Conservation (phyloP, 30 jellyfish, hydroid and myxozoan species). For the Chironex yamaguchii region DNA sequence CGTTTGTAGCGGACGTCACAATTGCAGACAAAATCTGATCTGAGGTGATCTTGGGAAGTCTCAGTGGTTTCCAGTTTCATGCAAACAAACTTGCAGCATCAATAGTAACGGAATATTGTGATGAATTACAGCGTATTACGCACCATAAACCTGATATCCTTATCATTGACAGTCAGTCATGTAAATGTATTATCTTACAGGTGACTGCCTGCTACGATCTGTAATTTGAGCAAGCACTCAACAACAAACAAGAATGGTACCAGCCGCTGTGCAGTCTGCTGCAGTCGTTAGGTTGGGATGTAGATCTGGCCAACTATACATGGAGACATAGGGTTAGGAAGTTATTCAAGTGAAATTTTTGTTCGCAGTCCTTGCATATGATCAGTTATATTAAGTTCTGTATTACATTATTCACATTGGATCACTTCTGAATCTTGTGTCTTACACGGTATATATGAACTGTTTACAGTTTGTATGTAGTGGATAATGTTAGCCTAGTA, state of each 20-base stretch:
- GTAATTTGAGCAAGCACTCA: background rate
- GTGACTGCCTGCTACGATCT: background rate
- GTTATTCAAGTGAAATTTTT: background rate
- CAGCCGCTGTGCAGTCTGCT: background rate
- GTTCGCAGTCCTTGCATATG: no score
- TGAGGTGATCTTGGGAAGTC: background rate
- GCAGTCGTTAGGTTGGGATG: background rate
- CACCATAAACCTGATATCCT: background rate
- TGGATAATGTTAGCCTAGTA: background rate
- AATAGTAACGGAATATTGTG: background rate
- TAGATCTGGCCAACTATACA: background rate
- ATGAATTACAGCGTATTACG: background rate
- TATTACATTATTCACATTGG: background rate
- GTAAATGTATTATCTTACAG: background rate
- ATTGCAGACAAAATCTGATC: background rate
- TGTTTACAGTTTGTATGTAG: no score
- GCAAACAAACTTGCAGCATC: background rate
- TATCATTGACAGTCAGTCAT: background rate
- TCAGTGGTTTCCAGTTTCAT: background rate
- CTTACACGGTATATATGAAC: background rate
- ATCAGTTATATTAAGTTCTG: no score
- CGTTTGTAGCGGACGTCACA: background rate
- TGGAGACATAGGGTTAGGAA: background rate
- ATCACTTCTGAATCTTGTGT: background rate
- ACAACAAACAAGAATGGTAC: background rate